Evolutionary conservation across 2,113 vertebrate genomes (phyloP).

Genomic region (Eretmochelys imbricata): DNA sequence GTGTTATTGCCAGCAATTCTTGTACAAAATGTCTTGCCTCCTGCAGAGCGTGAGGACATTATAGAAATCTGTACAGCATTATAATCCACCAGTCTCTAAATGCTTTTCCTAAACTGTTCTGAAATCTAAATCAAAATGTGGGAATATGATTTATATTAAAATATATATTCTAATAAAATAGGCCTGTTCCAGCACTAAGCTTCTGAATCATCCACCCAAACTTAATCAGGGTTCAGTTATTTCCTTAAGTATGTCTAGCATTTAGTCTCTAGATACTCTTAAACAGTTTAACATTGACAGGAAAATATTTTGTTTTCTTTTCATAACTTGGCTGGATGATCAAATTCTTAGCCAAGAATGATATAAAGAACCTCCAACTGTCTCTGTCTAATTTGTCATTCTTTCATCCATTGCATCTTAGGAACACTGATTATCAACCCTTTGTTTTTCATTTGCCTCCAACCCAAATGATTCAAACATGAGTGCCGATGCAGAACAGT

Average conservation of each 20-base stretch:
- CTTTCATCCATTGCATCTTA: constrained; percentile 43
- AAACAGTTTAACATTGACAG: constrained; percentile 22
- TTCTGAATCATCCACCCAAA: neutral
- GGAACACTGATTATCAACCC: neutral
- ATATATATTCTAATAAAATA: neutral
- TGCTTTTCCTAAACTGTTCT: neutral
- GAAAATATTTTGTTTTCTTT: constrained; percentile 56
- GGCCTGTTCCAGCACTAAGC: neutral
- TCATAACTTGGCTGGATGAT: neutral
- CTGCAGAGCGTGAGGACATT: constrained; percentile 9
- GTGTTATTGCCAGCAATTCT: constrained; percentile 20
- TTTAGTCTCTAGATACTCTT: constrained; percentile 34
- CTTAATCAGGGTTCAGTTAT: constrained; percentile 25
- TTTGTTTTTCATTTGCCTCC: constrained; percentile 45
- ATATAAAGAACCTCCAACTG: neutral
- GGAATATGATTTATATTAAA: neutral
- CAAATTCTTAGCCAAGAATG: constrained; percentile 29
- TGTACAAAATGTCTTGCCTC: constrained; percentile 35
- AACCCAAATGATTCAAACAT: constrained; percentile 9
- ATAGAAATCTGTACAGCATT: neutral
- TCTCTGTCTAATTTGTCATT: constrained; percentile 45
- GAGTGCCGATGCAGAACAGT: constrained; percentile 7
- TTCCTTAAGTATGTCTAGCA: neutral
- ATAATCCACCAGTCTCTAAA: constrained; percentile 5
- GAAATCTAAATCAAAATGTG: constrained; percentile 32